These are phyloP conservation scores for Limnephilus marmoratus DNA, from an alignment of 2,888 invertebrate genomes.

Conservation along the genomic window DNA sequence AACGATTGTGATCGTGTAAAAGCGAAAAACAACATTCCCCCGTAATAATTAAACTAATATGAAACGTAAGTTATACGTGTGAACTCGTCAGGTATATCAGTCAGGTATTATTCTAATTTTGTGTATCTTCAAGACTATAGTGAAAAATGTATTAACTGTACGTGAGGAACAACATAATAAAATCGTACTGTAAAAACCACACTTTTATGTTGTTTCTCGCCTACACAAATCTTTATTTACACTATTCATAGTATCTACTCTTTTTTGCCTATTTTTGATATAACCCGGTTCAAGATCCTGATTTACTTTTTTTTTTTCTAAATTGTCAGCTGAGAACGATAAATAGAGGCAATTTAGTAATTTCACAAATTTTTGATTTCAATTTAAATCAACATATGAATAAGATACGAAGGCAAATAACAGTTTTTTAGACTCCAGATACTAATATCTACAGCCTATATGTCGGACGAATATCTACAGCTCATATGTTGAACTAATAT, in stretches of 20 bases:
- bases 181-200: not conserved
- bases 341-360: not conserved
- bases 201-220: not conserved
- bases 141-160: not conserved
- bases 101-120: not conserved
- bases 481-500: too few species aligned
- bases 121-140: not conserved
- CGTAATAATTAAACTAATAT: conserved; percentile 57
- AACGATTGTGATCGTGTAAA: conserved; percentile 60
- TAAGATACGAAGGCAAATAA: too few species aligned
- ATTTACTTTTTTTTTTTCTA: not conserved
- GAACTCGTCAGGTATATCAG: conserved; percentile 5
- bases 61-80: conserved; percentile 34
- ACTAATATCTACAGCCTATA: too few species aligned
- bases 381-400: not conserved
- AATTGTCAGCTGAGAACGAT: too few species aligned
- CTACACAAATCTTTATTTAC: not conserved
- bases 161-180: not conserved
- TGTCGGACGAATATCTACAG: too few species aligned
- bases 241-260: not conserved
- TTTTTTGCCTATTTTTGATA: too few species aligned
- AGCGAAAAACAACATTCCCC: conserved; percentile 56
- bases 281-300: not conserved
- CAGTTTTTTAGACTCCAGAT: too few species aligned
- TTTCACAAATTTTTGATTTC: too few species aligned